Base-by-base conservation (phyloP, 2,888 invertebrate species). In the Luperina testacea region DNA sequence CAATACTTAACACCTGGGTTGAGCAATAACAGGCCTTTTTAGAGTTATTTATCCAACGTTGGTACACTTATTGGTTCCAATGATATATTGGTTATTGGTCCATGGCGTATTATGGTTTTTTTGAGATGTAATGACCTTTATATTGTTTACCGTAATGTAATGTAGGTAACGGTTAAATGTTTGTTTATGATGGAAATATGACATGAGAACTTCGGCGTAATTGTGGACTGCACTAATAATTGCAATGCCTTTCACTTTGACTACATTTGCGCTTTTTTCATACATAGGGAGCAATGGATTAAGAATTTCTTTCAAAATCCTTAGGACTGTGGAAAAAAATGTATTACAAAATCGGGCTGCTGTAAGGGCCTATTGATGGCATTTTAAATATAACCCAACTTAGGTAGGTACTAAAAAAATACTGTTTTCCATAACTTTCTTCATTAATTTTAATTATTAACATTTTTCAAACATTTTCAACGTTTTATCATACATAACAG, bases 1-100 rank as follows among this genome's bases (percentile, higher is more conserved):
- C 76, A 85, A 88, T 89, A 73, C 79, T 78, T 84, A 84, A 75
- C 89, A 89, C 89, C 89, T 89, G 89, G 80, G 79, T 3, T n/a
- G 38, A 69, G 88, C 80, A 86, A 87, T 88, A 88, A 87, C 87
- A 82, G 79, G 77, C 82, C 75, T 83, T 83, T 84, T 83, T 80
- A 76, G 81, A 84, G 85, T 85, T 85, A 82, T 87, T 89, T 82
- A 87, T 83, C 72, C 81, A 78, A 74, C 76, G 53, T 74, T 77
- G 82, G 80, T 78, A 75, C 83, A 78, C 83, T 89, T 89, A 89
- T 89, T 89, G 88, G 85, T 53, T 48, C 42, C 75, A 77, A 64
- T 88, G 88, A 89, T 88, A 76, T 85, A 89, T 89, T 87, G 75
- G 68, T 78, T 85, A 85, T 83, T 78, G 87, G 81, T 15, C 59